Evolutionary conservation across 2,113 vertebrate genomes (phyloP), one percentile per base, ranked within the genome.

Genomic region (Eretmochelys imbricata): DNA sequence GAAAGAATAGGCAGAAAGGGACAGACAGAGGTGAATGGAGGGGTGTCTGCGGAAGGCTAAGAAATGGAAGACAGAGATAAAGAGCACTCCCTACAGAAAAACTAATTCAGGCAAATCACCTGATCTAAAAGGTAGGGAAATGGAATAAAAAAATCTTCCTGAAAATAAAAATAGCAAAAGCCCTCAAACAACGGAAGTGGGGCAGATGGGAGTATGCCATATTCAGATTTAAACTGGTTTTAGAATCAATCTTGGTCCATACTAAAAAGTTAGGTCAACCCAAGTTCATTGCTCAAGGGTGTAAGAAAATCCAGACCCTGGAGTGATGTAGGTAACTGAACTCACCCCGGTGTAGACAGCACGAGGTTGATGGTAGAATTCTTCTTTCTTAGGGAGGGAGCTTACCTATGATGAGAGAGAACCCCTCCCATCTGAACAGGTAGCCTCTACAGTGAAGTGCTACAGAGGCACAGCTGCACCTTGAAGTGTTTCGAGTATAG

Each of bases 211-310:
- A 90, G 53, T 85, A 46, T 13, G 89, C 81, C 80, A 31, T 38
- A 84, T 7, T 8, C 90, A 85, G 57, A 25, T 82, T 95, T 91
- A 89, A 93, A 19, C 50, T 90, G 84, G 59, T 62, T 90, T 84
- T 57, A 78, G 38, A 93, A 85, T 91, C 87, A 84, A 38, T 82
- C 62, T 65, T 17, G 62, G 31, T 35, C 31, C 35, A n/a, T 25
- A 17, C 14, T 65, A 17, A 65, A 65, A 65, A 35, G 14, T 65
- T 65, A 65, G 62, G 7, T 17, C 62, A 65, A 65, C 62, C 6
- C 31, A 65, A 14, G 62, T 65, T 13, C 14, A 8, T 65, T 31
- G 29, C 16, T 65, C 62, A 65, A n/a, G 62, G 31, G 16, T n/a
- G 13, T 35, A 65, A 65, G 53, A 65, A 35, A 65, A 62, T 62